These are phyloP conservation scores for Labeo rohita DNA, from an alignment of 2,113 vertebrate species.

Conservation along the genomic window DNA sequence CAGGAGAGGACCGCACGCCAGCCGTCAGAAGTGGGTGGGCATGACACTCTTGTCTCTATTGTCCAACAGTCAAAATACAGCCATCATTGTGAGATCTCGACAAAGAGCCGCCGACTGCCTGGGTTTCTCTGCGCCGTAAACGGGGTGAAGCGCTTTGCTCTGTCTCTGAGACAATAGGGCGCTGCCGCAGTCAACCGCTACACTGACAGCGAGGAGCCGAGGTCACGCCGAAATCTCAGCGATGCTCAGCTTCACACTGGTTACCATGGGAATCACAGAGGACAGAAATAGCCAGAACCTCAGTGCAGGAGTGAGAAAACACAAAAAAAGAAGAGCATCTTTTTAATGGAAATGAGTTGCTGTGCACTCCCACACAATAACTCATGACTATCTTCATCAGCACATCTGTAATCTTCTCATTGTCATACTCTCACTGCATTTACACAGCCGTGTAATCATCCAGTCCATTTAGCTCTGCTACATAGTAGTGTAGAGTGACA, in stretches of 20 bases:
- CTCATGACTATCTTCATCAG: neutral
- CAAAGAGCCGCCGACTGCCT: conserved; percentile 14
- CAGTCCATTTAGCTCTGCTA: neutral
- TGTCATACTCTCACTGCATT: neutral
- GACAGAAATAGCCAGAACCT: conserved; percentile 62
- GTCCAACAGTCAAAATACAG: conserved; percentile 40
- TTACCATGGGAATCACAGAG: conserved; percentile 65
- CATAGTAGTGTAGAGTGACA: neutral
- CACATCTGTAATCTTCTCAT: conserved; percentile 4
- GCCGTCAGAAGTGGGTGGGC: conserved; percentile 32
- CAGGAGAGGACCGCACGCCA: neutral
- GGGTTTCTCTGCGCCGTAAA: conserved; percentile 18
- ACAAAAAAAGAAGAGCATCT: conserved; percentile 44
- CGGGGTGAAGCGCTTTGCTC: conserved; percentile 46
- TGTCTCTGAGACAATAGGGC: conserved; percentile 51
- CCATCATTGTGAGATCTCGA: conserved; percentile 16
- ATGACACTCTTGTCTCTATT: conserved; percentile 11
- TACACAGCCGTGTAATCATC: neutral
- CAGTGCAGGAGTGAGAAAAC: conserved; percentile 8
- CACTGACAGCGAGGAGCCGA: conserved; percentile 44
- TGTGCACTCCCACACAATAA: conserved; percentile 23
- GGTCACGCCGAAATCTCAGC: conserved; percentile 58
- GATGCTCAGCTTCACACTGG: conserved; percentile 63
- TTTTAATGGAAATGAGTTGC: conserved; percentile 27
- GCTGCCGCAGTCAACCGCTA: conserved; percentile 56